Percentiles rank a stretch among this genome's conserved stretches.
These are phyloP conservation scores for Corythaeola cristata DNA, from an alignment of 2,113 vertebrate genomes.

Conservation along the genomic window DNA sequence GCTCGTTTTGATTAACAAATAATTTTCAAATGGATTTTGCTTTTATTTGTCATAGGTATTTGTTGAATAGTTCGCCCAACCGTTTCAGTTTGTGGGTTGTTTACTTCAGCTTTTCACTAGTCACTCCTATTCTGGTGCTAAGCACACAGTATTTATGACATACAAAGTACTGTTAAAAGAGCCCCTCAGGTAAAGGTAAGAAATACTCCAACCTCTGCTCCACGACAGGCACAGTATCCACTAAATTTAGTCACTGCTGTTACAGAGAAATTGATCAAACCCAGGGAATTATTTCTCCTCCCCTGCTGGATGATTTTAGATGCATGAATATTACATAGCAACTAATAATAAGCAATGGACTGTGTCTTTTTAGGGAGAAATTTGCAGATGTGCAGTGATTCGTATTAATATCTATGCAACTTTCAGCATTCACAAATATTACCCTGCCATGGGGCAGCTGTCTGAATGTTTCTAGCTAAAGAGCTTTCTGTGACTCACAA, in stretches of 20 bases:
- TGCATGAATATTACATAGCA: conserved; percentile 14
- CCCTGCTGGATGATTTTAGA: conserved; percentile 4
- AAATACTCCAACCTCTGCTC: neutral
- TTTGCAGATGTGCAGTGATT: conserved; percentile 31
- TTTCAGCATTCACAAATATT: neutral
- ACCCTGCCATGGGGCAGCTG: neutral
- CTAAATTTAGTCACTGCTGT: conserved; percentile 19
- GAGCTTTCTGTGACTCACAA: neutral
- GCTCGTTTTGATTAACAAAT: conserved; percentile 37
- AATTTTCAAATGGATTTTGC: conserved; percentile 46
- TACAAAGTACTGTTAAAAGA: conserved; percentile 1
- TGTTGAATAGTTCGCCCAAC: neutral
- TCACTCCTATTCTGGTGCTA: neutral
- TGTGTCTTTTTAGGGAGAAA: conserved; percentile 15
- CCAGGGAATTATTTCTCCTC: neutral
- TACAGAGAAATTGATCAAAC: conserved; percentile 22
- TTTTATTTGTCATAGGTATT: conserved; percentile 40
- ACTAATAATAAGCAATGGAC: conserved; percentile 35
- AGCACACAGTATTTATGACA: neutral
- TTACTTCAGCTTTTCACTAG: conserved; percentile 8
- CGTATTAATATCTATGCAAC: neutral
- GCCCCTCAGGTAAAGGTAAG: conserved; percentile 15
- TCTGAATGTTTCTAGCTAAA: neutral
- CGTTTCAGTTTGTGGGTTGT: neutral
- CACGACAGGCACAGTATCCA: neutral